These are phyloP conservation scores for Dipodomys stephensi DNA, from an alignment of 2,113 vertebrate species.

Conservation along the genomic window DNA sequence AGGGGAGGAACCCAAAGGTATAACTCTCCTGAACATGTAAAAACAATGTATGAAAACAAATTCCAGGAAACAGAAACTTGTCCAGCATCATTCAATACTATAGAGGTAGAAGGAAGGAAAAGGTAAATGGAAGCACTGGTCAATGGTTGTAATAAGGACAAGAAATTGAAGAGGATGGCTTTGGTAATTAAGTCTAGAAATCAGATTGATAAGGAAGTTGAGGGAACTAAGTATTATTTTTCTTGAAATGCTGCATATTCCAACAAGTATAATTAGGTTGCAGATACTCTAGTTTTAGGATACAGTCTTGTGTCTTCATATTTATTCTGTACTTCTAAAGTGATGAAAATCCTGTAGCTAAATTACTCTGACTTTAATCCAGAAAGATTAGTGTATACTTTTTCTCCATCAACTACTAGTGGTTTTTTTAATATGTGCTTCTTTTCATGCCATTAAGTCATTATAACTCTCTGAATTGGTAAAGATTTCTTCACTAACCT, in stretches of 20 bases:
- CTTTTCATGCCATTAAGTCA: constrained; percentile 25
- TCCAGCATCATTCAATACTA: background rate
- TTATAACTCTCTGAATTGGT: constrained; percentile 39
- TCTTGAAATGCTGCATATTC: constrained; percentile 31
- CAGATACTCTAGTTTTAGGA: constrained; percentile 33
- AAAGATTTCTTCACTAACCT: constrained; percentile 30
- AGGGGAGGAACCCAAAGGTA: no score
- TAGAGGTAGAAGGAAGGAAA: constrained; percentile 39
- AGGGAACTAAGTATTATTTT: background rate
- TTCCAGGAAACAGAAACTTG: no score
- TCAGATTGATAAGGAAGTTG: background rate
- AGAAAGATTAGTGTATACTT: constrained; percentile 37
- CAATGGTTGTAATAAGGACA: constrained; percentile 2
- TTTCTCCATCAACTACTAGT: background rate
- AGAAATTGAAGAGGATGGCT: constrained; percentile 1
- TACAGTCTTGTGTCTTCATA: constrained; percentile 9
- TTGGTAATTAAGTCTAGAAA: constrained; percentile 12
- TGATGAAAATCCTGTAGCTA: constrained; percentile 17
- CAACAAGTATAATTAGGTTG: constrained; percentile 36
- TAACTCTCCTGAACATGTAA: no score
- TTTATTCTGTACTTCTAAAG: constrained; percentile 6
- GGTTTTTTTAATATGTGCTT: constrained; percentile 6
- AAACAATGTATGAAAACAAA: no score
- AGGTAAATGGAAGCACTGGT: background rate
- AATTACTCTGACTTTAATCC: constrained; percentile 39